Evolutionary conservation across 2,797 vertebrate genomes (phyloP).

Genomic region (Sciurus vulgaris): DNA sequence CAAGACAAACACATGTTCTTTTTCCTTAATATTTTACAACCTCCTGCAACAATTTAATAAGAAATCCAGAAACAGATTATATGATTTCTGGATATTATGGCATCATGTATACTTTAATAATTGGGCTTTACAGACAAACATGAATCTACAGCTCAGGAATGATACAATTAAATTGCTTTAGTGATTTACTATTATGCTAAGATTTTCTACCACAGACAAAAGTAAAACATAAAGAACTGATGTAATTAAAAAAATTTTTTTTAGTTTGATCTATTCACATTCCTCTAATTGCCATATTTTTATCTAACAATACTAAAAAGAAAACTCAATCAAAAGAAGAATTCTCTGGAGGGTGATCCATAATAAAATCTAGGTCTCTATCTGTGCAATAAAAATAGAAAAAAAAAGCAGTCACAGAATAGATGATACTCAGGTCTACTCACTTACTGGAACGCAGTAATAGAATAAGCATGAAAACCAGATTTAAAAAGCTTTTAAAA

Average conservation of each 20-base stretch:
- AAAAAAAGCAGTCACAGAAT: slow-evolving; percentile 10
- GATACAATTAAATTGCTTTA: background rate
- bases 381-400: slow-evolving; percentile 57
- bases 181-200: background rate
- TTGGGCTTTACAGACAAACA: slow-evolving; percentile 17
- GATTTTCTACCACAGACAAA: background rate
- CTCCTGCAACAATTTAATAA: slow-evolving; percentile 17
- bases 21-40: background rate
- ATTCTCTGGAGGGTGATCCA: slow-evolving; percentile 24
- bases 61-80: slow-evolving; percentile 24
- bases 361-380: slow-evolving; percentile 65
- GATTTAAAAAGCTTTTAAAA: slow-evolving; percentile 78
- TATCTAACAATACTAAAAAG: slow-evolving; percentile 48
- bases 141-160: background rate
- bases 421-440: slow-evolving; percentile 44
- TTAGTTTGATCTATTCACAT: slow-evolving; percentile 12
- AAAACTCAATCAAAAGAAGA: slow-evolving; percentile 63
- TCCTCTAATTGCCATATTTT: slow-evolving; percentile 57
- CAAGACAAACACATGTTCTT: background rate
- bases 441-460: slow-evolving; percentile 71
- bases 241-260: background rate
- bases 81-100: background rate
- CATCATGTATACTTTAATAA: background rate
- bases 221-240: slow-evolving; percentile 21
- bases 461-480: slow-evolving; percentile 73